A percentile compares a stretch with the other conserved stretches of the same genome.
phyloP scores from a whole-genome alignment of 1,140 invertebrate genomes.

The Hylaeus volcanicus region DNA sequence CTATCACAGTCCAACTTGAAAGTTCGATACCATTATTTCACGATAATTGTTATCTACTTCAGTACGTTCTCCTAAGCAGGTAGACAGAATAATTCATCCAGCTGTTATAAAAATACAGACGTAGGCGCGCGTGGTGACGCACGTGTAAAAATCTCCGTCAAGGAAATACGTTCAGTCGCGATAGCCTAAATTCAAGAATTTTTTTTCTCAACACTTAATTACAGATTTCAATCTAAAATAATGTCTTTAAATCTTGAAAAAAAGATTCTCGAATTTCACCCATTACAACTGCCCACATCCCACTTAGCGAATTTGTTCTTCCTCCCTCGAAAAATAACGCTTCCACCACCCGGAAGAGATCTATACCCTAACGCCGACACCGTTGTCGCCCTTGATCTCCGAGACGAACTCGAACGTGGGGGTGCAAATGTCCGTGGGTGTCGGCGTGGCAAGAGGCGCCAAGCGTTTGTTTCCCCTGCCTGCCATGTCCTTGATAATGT shows the following conservation, averaged over 20 bases:
- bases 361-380: slow-evolving; percentile 73
- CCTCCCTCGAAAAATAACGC: too few relatives aligned
- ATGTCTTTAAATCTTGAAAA: too few relatives aligned
- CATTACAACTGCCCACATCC: too few relatives aligned
- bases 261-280: too few relatives aligned
- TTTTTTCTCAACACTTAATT: too few relatives aligned
- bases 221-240: too few relatives aligned
- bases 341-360: too few relatives aligned
- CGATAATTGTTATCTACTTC: not conserved
- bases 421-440: slow-evolving; percentile 73
- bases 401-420: slow-evolving; percentile 73
- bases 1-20: slow-evolving; percentile 40
- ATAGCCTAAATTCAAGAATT: too few relatives aligned
- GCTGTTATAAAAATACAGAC: slow-evolving; percentile 38
- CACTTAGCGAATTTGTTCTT: too few relatives aligned
- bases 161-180: too few relatives aligned
- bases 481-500: slow-evolving; percentile 55
- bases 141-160: not conserved
- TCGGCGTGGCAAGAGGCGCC: slow-evolving; percentile 70
- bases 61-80: not conserved
- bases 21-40: slow-evolving; percentile 12
- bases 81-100: slow-evolving; percentile 34
- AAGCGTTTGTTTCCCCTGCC: slow-evolving; percentile 55
- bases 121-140: not conserved
- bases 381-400: slow-evolving; percentile 71